Base-by-base conservation (phyloP, 23 tunicate species). In the Corella eumyota region DNA sequence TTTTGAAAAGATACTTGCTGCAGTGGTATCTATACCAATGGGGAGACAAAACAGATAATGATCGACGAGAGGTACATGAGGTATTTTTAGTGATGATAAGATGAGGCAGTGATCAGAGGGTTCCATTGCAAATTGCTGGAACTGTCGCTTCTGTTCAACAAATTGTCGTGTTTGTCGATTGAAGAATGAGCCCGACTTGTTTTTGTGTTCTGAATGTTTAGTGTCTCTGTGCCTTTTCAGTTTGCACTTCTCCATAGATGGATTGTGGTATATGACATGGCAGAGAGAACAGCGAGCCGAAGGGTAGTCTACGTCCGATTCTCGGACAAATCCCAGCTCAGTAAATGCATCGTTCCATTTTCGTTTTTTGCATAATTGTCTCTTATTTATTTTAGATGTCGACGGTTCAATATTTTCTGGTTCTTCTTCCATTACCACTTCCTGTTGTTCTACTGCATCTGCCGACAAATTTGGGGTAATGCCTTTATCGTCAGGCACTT, bases 231-330 rank as follows among this genome's bases (percentile, higher is more conserved):
- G 80, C 34, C 32, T 64, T 45, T 34, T 32, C 28, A 74, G 71
- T 64, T 65, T 64, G 40, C 56, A 23, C 65, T 36, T 52, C 55
- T 35, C 71, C 54, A 64, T 64, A 25, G 67, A 76, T 58, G 58
- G 34, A 58, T 66, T 76, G 83, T 45, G 50, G 45, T 76, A 76
- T 66, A 47, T 67, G 45, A 56, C 60, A 24, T 56, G 58, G 66
- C 83, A 76, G 48, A 76, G 67, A 32, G 67, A 58, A 66, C 83
- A 76, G 45, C 58, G 59, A 45, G 67, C 83, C 48, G 73, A 76
- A 55, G 73, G 72, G 60, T 66, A 58, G 4, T 73, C 52, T 50
- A 35, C 62, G 35, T 31, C 49, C 26, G 30, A 4, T 49, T 58
- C 56, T 40, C 20, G 54, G 56, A 58, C 25, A 45, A 58, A 70